Evolutionary conservation across 2,888 invertebrate species (phyloP).

Genomic region (Cinara cedri): DNA sequence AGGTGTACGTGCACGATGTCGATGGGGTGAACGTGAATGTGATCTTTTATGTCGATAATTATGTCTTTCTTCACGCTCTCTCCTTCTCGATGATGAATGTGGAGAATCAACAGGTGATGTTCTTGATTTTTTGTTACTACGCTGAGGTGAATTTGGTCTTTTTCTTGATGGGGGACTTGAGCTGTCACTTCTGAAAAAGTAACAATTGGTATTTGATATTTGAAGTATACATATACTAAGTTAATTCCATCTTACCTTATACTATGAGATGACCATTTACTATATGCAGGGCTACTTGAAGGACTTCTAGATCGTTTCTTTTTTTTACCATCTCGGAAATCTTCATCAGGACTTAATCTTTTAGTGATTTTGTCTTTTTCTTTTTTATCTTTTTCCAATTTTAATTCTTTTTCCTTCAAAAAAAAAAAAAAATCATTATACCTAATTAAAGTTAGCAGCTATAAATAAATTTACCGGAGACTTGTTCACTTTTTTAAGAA

Average conservation of each 20-base stretch:
- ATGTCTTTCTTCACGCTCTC: slow-evolving; percentile 63
- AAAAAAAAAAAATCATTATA: neutral
- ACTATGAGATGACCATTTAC: slow-evolving; percentile 56
- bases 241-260: slow-evolving; percentile 22
- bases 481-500: slow-evolving; percentile 76
- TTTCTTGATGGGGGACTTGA: slow-evolving; percentile 57
- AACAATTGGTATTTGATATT: neutral
- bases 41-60: slow-evolving; percentile 64
- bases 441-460: neutral
- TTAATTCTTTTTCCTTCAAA: slow-evolving; percentile 45
- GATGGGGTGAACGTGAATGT: slow-evolving; percentile 63
- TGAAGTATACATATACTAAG: neutral
- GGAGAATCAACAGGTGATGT: slow-evolving; percentile 62
- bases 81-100: slow-evolving; percentile 62
- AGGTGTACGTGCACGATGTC: slow-evolving; percentile 62
- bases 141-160: slow-evolving; percentile 61
- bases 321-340: slow-evolving; percentile 43
- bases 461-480: slow-evolving; percentile 24
- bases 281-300: slow-evolving; percentile 51
- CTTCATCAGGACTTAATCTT: slow-evolving; percentile 52
- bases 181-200: slow-evolving; percentile 43
- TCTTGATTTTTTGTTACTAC: slow-evolving; percentile 58
- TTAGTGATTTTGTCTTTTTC: slow-evolving; percentile 48
- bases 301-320: slow-evolving; percentile 50
- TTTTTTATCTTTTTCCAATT: slow-evolving; percentile 54